Base-by-base conservation (phyloP, 2,797 vertebrate species). In the Smutsia gigantea region DNA sequence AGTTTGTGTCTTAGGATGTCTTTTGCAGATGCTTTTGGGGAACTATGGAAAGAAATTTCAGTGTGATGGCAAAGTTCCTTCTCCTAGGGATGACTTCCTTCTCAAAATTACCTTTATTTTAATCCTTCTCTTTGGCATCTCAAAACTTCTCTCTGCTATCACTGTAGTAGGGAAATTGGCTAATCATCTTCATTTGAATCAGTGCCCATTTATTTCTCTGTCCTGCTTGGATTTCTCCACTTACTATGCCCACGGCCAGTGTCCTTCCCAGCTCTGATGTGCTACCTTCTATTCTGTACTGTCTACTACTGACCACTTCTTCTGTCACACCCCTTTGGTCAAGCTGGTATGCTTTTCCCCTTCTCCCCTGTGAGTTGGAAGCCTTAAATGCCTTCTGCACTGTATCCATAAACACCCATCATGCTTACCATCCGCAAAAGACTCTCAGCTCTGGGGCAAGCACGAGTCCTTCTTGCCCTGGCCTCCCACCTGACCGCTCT, bases 101-200 rank as follows among this genome's bases (percentile, higher is more conserved):
- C 63, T 87, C 27, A 87, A 29, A 49, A 17, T 96, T 87, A 31
- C n/a, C 42, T 79, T 74, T 83, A 77, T 79, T 87, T 82, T 90
- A 63, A 29, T 17, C 23, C 37, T n/a, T 90, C 39, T 51, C 25
- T 87, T 92, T 61, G 71, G 14, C 17, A 87, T 53, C 5, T 37
- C 9, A 37, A 46, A 78, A 10, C 29, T 86, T n/a, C 6, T 95
- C 15, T 42, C 34, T n/a, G 19, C 31, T 74, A 49, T 92, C 46
- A 49, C 12, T 71, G 1, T 46, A 63, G 34, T 69, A n/a, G 39
- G 31, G 25, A 81, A 96, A 34, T 27, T 71, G 37, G 18, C 18
- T 86, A 17, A 31, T 66, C 18, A 66, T 66, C 55, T 49, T 75
- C 61, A 15, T 8, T 66, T 29, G 31, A 2, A 4, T 53, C 10